Evolutionary conservation across 23 tunicate species (phyloP).

Genomic region (Oikopleura vanhoeffeni): DNA sequence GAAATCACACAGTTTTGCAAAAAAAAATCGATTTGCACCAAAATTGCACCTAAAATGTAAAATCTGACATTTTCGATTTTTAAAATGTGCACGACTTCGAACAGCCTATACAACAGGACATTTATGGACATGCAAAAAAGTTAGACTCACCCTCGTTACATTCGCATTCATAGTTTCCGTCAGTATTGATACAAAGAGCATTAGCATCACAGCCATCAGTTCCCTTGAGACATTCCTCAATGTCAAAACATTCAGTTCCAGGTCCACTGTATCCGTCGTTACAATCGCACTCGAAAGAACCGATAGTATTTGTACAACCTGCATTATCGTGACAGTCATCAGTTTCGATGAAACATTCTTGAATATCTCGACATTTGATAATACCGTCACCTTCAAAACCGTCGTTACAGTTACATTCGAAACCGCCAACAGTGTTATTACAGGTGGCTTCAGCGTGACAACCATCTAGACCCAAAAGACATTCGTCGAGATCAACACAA

Average conservation of each 20-base stretch:
- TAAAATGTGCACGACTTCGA: too few species aligned
- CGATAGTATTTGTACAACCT: conserved; percentile 17
- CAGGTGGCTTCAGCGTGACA: not conserved
- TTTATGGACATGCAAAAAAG: too few species aligned
- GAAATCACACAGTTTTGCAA: too few species aligned
- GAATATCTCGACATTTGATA: not conserved
- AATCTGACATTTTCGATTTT: too few species aligned
- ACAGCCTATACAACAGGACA: too few species aligned
- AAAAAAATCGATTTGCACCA: too few species aligned
- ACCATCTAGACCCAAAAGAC: not conserved
- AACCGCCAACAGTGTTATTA: not conserved
- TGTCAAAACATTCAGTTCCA: not conserved
- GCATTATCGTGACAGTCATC: conserved; percentile 18
- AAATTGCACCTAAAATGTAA: too few species aligned
- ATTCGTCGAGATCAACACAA: not conserved
- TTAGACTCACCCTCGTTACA: too few species aligned
- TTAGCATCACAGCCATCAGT: not conserved
- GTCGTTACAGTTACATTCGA: not conserved
- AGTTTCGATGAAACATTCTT: not conserved
- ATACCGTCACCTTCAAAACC: not conserved
- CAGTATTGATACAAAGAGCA: not conserved
- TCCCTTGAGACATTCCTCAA: not conserved
- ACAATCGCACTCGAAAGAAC: conserved; percentile 22
- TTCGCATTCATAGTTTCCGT: not conserved
- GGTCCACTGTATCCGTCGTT: conserved; percentile 18